Percentiles rank a stretch among this genome's conserved stretches.
These are phyloP conservation scores for Siniperca knerii DNA, from an alignment of 2,113 vertebrate species.

Conservation along the genomic window DNA sequence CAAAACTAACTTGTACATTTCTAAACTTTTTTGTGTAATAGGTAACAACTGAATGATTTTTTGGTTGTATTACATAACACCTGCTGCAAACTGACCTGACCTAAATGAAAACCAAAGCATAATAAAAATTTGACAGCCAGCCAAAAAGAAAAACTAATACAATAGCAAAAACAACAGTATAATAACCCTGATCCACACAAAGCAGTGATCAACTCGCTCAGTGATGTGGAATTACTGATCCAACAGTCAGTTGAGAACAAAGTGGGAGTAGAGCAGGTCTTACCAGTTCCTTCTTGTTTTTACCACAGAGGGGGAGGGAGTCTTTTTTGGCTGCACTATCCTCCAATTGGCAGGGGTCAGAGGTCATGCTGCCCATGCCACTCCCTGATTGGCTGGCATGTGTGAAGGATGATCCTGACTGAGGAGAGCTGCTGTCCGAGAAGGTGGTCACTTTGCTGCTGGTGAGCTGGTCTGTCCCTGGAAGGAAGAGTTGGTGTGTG, in stretches of 20 bases:
- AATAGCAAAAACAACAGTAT: background rate
- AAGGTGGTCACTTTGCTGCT: slow-evolving; percentile 12
- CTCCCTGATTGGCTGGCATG: slow-evolving; percentile 46
- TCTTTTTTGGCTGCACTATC: slow-evolving; percentile 58
- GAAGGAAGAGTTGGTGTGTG: slow-evolving; percentile 26
- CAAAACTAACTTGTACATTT: background rate
- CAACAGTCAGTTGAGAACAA: background rate
- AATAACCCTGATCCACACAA: background rate
- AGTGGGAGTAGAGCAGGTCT: slow-evolving; percentile 34
- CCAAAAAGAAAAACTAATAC: background rate
- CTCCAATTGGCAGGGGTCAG: slow-evolving; percentile 49
- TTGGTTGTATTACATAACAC: background rate
- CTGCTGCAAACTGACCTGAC: background rate
- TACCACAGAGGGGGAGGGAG: slow-evolving; percentile 38
- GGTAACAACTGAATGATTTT: background rate
- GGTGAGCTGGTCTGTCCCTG: slow-evolving; percentile 46
- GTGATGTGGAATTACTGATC: background rate
- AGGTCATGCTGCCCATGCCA: slow-evolving; percentile 23
- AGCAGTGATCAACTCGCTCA: background rate
- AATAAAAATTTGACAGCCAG: background rate
- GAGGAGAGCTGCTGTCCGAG: slow-evolving; percentile 30
- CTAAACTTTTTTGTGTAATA: background rate
- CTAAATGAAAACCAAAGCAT: background rate
- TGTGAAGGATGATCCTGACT: background rate
- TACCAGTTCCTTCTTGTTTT: slow-evolving; percentile 78